These are phyloP conservation scores for Tachypleus tridentatus DNA, from an alignment of 1,140 invertebrate species.

Conservation along the genomic window DNA sequence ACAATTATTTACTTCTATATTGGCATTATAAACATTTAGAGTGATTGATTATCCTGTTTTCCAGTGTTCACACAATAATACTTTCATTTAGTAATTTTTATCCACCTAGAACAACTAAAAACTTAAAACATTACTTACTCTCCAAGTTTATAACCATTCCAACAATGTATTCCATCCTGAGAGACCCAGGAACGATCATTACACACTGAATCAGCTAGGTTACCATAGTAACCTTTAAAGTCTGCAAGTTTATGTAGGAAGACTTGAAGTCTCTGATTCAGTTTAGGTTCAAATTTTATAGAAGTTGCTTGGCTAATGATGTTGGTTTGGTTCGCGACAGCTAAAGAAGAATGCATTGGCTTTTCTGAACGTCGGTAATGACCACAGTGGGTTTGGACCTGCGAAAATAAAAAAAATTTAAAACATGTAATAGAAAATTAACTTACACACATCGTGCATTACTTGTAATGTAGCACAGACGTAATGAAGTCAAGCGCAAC, in stretches of 20 bases:
- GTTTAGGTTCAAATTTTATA: slow-evolving; percentile 9
- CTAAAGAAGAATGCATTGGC: background rate
- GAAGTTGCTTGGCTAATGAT: slow-evolving; percentile 7
- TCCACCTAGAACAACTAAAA: no score
- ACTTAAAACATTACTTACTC: slow-evolving; percentile 46
- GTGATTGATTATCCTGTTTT: no score
- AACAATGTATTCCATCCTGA: slow-evolving; percentile 36
- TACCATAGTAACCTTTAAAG: slow-evolving; percentile 53
- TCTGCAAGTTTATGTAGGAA: slow-evolving; percentile 51
- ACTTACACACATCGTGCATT: no score
- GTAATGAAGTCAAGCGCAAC: no score
- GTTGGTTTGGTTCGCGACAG: background rate
- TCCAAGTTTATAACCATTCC: slow-evolving; percentile 12
- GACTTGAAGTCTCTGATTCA: slow-evolving; percentile 41
- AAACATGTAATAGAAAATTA: no score
- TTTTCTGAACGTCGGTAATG: slow-evolving; percentile 16
- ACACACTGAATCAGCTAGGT: slow-evolving; percentile 54
- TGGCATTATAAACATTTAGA: no score
- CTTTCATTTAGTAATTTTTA: no score
- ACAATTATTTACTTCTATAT: no score
- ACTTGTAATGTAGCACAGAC: no score
- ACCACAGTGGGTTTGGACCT: slow-evolving; percentile 21
- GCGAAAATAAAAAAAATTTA: background rate
- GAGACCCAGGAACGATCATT: slow-evolving; percentile 39
- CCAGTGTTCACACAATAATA: no score